Percentiles rank a stretch among this genome's conserved stretches.
Evolutionary conservation across 2,113 vertebrate genomes (phyloP).

Genomic region (Lepisosteus oculatus): DNA sequence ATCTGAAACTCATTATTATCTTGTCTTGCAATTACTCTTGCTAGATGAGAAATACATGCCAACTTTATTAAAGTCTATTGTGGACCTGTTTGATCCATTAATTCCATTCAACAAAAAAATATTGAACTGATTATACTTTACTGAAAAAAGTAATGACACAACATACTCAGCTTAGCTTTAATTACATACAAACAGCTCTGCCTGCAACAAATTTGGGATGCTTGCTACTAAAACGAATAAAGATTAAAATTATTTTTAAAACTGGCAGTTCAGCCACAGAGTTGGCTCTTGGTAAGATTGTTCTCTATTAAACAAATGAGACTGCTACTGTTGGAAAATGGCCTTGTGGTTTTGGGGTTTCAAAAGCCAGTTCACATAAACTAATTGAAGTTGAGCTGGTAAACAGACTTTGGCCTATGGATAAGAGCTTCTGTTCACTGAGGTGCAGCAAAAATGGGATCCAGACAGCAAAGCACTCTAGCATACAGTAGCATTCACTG

Average conservation of each 20-base stretch:
- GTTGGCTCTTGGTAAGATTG: too few relatives aligned
- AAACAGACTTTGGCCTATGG: not conserved
- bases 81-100: too few relatives aligned
- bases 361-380: not conserved
- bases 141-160: too few relatives aligned
- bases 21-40: too few relatives aligned
- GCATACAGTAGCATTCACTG: not conserved
- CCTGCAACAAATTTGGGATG: not conserved
- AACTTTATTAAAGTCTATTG: too few relatives aligned
- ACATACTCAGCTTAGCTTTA: too few relatives aligned
- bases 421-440: not conserved
- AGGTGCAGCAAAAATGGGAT: not conserved
- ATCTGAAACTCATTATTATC: too few relatives aligned
- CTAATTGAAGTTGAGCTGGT: not conserved
- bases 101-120: too few relatives aligned
- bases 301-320: not conserved
- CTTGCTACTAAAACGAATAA: not conserved
- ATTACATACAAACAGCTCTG: not conserved
- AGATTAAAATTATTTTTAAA: not conserved
- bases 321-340: not conserved
- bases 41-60: too few relatives aligned
- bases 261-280: not conserved
- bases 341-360: not conserved
- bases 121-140: too few relatives aligned
- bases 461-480: not conserved